Evolutionary conservation across 2,888 invertebrate species (phyloP), one percentile per base, ranked within the genome.

Genomic region (Philereme vetulata): DNA sequence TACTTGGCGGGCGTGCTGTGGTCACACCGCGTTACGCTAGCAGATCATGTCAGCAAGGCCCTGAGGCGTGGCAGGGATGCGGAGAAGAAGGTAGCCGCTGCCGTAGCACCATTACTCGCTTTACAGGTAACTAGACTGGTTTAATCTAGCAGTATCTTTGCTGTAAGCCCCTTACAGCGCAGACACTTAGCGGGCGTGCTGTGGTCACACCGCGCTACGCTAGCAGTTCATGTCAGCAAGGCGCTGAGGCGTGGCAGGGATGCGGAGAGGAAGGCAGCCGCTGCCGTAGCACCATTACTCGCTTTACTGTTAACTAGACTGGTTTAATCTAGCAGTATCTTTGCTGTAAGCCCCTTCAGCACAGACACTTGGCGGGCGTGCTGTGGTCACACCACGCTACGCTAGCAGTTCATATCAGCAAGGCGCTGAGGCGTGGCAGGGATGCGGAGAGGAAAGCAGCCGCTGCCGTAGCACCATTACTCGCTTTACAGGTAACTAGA

Each of bases 1-100:
- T 96, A 95, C 76, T 92, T 97, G 71, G 96, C 95, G 3, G 95
- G 95, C 42, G 95, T 97, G 80, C 94, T 98, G 33, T 92, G 93
- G 65, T 95, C 96, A 68, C 96, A 97, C 86, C 93, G 95, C 62
- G 93, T 95, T 72, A 97, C 97, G 0, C 91, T 99, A 21, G 94
- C 96, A 38, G 98, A 98, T 83, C 94, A 96, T 63, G 92, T 98
- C 55, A 95, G 97, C 75, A 94, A 95, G 47, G 95, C 97, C 56
- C 86, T 99, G 77, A 95, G 96, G 65, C 95, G 97, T 57, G 98
- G 98, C 0, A 94, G 95, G 45, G 96, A 96, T 4, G 94, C 94
- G 0, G 99, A 99, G 85, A 96, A 96, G 78, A 94, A 94, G 0
- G 95, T 95, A 10, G 98, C 98, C 0, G 97, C 98, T 0, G 94